These are phyloP conservation scores for Cnemophilus loriae DNA, from an alignment of 2,113 vertebrate genomes.

Conservation along the genomic window DNA sequence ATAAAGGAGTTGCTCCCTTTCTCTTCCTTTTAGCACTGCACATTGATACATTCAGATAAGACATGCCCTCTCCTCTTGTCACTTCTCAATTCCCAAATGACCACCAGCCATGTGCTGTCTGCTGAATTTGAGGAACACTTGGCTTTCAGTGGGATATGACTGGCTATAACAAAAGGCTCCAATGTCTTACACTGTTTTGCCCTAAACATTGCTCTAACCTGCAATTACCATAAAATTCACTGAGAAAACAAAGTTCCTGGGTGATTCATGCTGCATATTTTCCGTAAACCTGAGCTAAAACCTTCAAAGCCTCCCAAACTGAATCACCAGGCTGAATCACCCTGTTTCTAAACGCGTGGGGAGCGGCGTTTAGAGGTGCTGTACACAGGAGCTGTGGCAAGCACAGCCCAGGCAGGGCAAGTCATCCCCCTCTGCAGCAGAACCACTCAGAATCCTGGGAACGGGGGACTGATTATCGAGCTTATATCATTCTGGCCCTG, in stretches of 20 bases:
- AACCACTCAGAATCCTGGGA: not conserved
- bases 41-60: not conserved
- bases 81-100: not conserved
- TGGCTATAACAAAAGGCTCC: not conserved
- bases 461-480: not conserved
- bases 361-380: not conserved
- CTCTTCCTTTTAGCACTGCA: not conserved
- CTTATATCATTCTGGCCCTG: not conserved
- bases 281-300: constrained; percentile 21
- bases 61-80: not conserved
- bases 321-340: not conserved
- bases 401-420: not conserved
- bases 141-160: not conserved
- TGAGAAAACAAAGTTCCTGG: not conserved
- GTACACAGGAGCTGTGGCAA: not conserved
- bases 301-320: not conserved
- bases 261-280: constrained; percentile 9
- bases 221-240: not conserved
- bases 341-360: not conserved
- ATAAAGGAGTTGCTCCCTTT: not conserved
- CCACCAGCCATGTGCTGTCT: not conserved
- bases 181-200: not conserved
- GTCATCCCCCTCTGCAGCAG: not conserved
- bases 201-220: not conserved
- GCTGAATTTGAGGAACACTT: not conserved